Conservation (phyloP, 2,113 vertebrate genomes). For the Plotosus lineatus region DNA sequence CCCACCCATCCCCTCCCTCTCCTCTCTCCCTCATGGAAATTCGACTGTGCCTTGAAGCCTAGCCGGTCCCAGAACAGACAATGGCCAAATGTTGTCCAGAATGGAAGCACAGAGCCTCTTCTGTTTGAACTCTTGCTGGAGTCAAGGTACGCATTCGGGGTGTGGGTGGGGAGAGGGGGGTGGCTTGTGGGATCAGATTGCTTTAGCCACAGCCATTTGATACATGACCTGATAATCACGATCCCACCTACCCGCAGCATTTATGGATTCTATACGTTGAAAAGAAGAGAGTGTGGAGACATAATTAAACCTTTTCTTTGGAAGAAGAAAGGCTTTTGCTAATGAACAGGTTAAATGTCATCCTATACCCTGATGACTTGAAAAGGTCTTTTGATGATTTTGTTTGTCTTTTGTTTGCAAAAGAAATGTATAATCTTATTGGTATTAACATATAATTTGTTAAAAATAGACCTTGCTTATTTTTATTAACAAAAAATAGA, state of each 20-base stretch:
- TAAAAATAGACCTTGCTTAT: too few relatives aligned
- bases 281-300: conserved; percentile 4
- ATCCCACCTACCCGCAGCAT: conserved; percentile 34
- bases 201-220: conserved; percentile 32
- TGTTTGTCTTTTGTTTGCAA: conserved; percentile 11
- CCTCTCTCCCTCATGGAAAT: not conserved
- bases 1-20: too few relatives aligned
- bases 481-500: too few relatives aligned
- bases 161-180: not conserved
- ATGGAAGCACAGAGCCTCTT: conserved; percentile 38
- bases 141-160: conserved; percentile 31
- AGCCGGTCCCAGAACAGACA: conserved; percentile 33
- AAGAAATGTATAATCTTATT: not conserved
- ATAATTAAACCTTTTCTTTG: conserved; percentile 32
- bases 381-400: not conserved
- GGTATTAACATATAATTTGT: not conserved
- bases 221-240: conserved; percentile 47
- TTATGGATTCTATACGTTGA: conserved; percentile 1
- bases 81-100: conserved; percentile 43
- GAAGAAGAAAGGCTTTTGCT: not conserved
- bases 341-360: conserved; percentile 10
- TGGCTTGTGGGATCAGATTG: conserved; percentile 34
- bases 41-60: conserved; percentile 28
- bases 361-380: conserved; percentile 13
- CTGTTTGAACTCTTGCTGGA: conserved; percentile 35